phyloP scores from a whole-genome alignment of 2,888 invertebrate genomes.

The Drosophila dives region DNA sequence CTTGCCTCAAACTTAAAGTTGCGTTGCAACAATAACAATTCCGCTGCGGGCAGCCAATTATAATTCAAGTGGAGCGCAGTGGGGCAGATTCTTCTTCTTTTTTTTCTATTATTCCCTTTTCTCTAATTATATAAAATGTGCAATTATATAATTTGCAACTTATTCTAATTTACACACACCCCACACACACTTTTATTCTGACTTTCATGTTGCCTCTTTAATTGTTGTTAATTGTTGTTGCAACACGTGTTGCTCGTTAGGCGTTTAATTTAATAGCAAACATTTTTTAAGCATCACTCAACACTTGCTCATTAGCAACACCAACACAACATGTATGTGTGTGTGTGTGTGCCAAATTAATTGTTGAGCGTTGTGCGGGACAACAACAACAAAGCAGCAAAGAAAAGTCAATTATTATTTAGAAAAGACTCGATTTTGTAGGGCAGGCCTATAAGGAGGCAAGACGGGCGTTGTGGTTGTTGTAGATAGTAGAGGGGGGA shows the following conservation, averaged over 20 bases:
- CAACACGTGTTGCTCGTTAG: conserved; percentile 65
- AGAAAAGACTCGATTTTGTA: conserved; percentile 4
- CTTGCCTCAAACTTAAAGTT: background rate
- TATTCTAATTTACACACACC: background rate
- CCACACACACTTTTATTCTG: background rate
- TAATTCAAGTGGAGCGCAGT: background rate
- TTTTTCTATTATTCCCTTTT: background rate
- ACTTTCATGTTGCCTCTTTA: background rate
- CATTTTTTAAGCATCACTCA: conserved; percentile 56
- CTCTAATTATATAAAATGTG: background rate
- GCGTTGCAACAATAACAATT: background rate
- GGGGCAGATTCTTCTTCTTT: rapidly evolving
- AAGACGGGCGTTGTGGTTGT: background rate
- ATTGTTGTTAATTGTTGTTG: conserved; percentile 8
- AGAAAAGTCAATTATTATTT: conserved; percentile 52
- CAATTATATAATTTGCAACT: background rate
- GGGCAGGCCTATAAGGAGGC: conserved; percentile 12
- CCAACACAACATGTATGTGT: background rate
- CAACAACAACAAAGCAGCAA: conserved; percentile 20
- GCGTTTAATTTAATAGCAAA: conserved; percentile 57
- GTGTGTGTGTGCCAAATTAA: conserved; percentile 35
- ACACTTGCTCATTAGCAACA: conserved; percentile 44
- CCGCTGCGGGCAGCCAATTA: background rate
- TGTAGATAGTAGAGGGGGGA: background rate
- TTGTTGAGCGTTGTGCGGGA: conserved; percentile 52